phyloP scores from a whole-genome alignment of 2,888 invertebrate species.

The Eupithecia abbreviata region DNA sequence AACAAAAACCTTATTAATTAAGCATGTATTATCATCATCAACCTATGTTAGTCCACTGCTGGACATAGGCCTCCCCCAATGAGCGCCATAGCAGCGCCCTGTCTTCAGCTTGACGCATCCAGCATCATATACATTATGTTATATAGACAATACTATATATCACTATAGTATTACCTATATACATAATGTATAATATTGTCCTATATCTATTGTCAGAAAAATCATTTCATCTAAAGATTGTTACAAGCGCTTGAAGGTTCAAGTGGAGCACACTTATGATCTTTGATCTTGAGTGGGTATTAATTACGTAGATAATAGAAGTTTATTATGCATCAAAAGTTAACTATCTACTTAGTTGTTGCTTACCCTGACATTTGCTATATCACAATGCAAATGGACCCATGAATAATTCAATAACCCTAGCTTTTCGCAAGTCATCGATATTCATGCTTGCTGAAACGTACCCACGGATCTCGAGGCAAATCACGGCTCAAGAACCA shows the following conservation, averaged over 20 bases:
- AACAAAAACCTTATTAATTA: no score
- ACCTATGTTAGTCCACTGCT: no score
- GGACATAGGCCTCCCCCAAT: no score
- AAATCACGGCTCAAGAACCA: conserved; percentile 24
- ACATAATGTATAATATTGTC: no score
- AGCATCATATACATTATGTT: no score
- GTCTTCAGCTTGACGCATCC: no score
- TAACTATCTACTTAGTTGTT: conserved; percentile 25
- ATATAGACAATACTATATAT: no score
- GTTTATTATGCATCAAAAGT: conserved; percentile 13
- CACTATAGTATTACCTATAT: no score
- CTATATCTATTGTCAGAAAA: neutral
- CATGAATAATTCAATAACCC: conserved; percentile 51
- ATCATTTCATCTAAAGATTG: neutral
- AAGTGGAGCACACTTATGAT: neutral
- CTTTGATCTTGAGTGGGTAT: neutral
- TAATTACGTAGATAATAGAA: neutral
- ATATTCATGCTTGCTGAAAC: conserved; percentile 47
- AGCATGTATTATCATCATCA: no score
- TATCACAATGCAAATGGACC: conserved; percentile 45
- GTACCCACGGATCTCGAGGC: conserved; percentile 29
- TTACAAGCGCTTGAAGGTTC: neutral
- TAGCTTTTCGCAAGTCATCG: conserved; percentile 49
- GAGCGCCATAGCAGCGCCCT: no score
- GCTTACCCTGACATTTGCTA: conserved; percentile 42